Evolutionary conservation across 2,888 invertebrate species (phyloP).

Genomic region (Cordilura impudica): DNA sequence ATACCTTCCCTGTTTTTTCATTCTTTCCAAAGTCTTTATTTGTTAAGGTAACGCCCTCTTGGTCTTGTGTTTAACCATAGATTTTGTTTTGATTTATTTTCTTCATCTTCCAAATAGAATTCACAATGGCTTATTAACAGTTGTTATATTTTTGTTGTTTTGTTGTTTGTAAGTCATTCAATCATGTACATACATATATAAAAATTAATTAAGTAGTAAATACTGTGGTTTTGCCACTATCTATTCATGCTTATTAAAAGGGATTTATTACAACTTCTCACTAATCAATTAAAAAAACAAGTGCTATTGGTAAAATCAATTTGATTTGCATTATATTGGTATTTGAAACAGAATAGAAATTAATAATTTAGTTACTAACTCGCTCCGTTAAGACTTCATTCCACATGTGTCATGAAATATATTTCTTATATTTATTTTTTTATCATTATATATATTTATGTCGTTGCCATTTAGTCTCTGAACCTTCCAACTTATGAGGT

Average conservation of each 20-base stretch:
- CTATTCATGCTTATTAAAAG: background rate
- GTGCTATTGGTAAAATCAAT: background rate
- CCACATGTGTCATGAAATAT: no score
- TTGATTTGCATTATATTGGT: background rate
- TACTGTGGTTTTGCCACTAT: background rate
- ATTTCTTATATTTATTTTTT: no score
- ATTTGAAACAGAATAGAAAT: no score
- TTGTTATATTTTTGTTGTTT: background rate
- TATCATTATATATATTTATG: no score
- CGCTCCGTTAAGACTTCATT: no score
- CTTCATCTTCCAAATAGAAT: slow-evolving; percentile 16
- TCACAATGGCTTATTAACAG: slow-evolving; percentile 43
- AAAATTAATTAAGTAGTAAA: slow-evolving; percentile 1
- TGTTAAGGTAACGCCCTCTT: slow-evolving; percentile 56
- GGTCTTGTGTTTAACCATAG: slow-evolving; percentile 37
- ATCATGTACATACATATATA: slow-evolving; percentile 6
- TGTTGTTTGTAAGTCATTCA: slow-evolving; percentile 8
- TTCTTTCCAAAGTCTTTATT: background rate
- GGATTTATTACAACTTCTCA: background rate
- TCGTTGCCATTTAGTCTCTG: no score
- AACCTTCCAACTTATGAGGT: no score
- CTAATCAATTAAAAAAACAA: background rate
- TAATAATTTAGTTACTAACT: no score
- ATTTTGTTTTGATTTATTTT: slow-evolving; percentile 20
- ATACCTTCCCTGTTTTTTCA: slow-evolving; percentile 8